These are phyloP conservation scores for Conus ventricosus DNA, from an alignment of 1,140 invertebrate genomes.

Conservation along the genomic window DNA sequence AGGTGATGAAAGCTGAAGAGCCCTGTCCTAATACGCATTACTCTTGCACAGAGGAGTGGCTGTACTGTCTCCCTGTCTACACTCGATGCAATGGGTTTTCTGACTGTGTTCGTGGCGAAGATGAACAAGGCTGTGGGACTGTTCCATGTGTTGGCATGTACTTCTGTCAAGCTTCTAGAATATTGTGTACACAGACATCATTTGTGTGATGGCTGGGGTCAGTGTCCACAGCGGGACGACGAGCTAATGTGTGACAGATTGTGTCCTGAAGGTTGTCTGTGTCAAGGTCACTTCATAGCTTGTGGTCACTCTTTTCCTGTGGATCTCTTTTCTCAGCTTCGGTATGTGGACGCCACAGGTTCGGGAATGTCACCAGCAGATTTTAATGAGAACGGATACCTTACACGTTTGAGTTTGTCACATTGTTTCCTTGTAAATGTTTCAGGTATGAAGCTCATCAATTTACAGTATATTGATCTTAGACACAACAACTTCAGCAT, in stretches of 20 bases:
- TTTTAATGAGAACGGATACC: no score
- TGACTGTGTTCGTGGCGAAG: not conserved
- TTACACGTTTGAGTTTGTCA: no score
- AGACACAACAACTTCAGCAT: no score
- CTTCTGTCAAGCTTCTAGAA: not conserved
- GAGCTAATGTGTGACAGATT: not conserved
- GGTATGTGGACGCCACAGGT: no score
- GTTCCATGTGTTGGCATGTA: not conserved
- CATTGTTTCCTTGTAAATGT: no score
- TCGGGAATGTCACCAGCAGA: no score
- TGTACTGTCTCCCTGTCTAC: constrained; percentile 16
- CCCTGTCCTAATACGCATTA: constrained; percentile 8
- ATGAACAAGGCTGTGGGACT: not conserved
- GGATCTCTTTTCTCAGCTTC: no score
- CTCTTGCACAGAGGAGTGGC: not conserved
- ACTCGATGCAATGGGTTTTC: constrained; percentile 7
- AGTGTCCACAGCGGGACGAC: constrained; percentile 17
- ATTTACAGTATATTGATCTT: no score
- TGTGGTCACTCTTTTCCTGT: not conserved
- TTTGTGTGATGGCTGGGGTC: constrained; percentile 10
- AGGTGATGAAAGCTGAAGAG: not conserved
- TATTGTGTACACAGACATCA: not conserved
- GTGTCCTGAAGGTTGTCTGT: constrained; percentile 18
- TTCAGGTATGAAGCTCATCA: no score
- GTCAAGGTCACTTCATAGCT: not conserved